These are phyloP conservation scores for Sebastiscus tertius DNA, from an alignment of 2,797 vertebrate species.

Conservation along the genomic window DNA sequence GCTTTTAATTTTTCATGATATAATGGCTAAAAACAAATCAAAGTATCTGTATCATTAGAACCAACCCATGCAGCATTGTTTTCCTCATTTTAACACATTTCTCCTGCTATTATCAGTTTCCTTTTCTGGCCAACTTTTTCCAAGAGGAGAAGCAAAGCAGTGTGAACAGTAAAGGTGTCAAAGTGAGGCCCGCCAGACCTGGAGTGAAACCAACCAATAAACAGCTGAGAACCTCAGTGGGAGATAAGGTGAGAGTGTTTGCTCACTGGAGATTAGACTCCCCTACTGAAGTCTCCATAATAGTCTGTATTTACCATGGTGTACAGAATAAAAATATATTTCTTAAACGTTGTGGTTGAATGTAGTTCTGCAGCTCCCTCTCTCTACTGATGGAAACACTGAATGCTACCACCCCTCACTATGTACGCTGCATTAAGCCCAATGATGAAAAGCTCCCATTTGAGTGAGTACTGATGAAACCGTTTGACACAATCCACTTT, in stretches of 20 bases:
- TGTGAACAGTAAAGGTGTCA: conserved; percentile 79
- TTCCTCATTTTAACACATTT: conserved; percentile 12
- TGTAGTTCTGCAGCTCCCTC: conserved; percentile 93
- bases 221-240: conserved; percentile 92
- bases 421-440: conserved; percentile 97
- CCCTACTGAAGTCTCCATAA: neutral
- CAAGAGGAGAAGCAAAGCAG: conserved; percentile 81
- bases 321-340: neutral
- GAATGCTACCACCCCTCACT: conserved; percentile 96
- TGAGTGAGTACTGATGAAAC: conserved; percentile 85
- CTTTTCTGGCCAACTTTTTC: conserved; percentile 90
- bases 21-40: neutral
- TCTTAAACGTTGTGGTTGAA: neutral
- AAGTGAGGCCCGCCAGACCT: conserved; percentile 89
- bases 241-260: conserved; percentile 89
- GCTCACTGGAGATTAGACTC: conserved; percentile 2
- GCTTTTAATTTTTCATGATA: neutral
- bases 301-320: neutral
- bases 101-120: conserved; percentile 82
- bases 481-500: neutral
- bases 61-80: neutral
- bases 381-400: conserved; percentile 95
- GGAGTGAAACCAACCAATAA: conserved; percentile 89
- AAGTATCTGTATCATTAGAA: neutral
- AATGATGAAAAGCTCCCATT: conserved; percentile 95